phyloP scores from a whole-genome alignment of 2,113 vertebrate genomes.

The Pithys albifrons region DNA sequence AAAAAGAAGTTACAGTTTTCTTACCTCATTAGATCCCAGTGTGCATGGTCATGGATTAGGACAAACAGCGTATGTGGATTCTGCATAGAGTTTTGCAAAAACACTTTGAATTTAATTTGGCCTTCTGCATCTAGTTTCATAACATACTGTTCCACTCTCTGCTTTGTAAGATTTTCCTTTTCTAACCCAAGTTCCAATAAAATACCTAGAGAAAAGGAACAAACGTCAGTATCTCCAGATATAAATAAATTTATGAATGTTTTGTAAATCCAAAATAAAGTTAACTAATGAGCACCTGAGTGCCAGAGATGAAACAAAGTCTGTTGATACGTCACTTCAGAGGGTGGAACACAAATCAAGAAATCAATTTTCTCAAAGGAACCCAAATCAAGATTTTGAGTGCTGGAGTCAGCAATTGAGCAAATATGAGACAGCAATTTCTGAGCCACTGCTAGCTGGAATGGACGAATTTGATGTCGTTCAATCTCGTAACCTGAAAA shows the following conservation, averaged over 20 bases:
- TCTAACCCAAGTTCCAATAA: constrained; percentile 90
- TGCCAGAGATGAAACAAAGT: constrained; percentile 89
- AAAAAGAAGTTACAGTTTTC: not conserved
- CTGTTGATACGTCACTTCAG: constrained; percentile 95
- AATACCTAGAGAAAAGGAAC: constrained; percentile 79
- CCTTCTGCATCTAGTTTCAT: constrained; percentile 88
- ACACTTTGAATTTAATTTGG: constrained; percentile 82
- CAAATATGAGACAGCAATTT: constrained; percentile 96
- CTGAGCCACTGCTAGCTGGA: constrained; percentile 94
- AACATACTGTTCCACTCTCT: constrained; percentile 86
- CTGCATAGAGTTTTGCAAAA: constrained; percentile 88
- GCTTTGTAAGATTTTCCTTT: constrained; percentile 80
- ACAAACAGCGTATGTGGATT: constrained; percentile 95
- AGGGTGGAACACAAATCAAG: constrained; percentile 93
- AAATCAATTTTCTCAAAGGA: constrained; percentile 87
- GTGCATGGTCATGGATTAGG: constrained; percentile 94
- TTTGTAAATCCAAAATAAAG: not conserved
- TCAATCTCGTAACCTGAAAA: constrained; percentile 75
- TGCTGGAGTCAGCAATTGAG: constrained; percentile 96
- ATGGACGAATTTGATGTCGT: constrained; percentile 84
- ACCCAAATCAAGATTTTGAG: constrained; percentile 93
- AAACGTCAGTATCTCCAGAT: not conserved
- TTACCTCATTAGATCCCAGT: constrained; percentile 93
- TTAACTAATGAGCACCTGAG: constrained; percentile 81
- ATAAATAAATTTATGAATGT: not conserved